Conservation (phyloP, 1,140 invertebrate species). For the Drosophila nigrodunni region DNA sequence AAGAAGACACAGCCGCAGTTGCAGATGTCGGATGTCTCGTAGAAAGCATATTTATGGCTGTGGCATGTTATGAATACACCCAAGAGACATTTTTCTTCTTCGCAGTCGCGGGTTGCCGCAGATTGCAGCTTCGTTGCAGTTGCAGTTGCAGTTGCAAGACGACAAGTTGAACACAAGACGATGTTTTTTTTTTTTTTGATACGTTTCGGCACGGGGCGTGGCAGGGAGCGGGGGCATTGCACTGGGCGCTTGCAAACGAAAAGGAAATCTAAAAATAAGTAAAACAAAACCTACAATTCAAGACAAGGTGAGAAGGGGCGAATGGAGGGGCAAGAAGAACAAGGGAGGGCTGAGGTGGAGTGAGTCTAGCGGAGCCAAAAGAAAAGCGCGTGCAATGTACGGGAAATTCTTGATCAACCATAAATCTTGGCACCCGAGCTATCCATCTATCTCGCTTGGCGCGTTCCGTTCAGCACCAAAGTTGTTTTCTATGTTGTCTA, state of each 20-base stretch:
- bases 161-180: slow-evolving; percentile 46
- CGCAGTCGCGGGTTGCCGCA: slow-evolving; percentile 49
- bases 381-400: slow-evolving; percentile 64
- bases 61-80: slow-evolving; percentile 81
- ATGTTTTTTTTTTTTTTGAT: neutral
- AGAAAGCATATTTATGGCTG: slow-evolving; percentile 77
- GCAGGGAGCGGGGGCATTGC: slow-evolving; percentile 15
- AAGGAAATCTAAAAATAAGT: slow-evolving; percentile 48
- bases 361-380: slow-evolving; percentile 49
- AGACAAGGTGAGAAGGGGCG: slow-evolving; percentile 17
- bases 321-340: slow-evolving; percentile 33
- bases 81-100: slow-evolving; percentile 82
- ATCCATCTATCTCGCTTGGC: slow-evolving; percentile 83
- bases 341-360: slow-evolving; percentile 32
- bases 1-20: slow-evolving; percentile 9
- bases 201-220: neutral
- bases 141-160: slow-evolving; percentile 31
- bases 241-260: slow-evolving; percentile 39
- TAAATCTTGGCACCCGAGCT: slow-evolving; percentile 83
- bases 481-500: slow-evolving; percentile 69
- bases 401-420: slow-evolving; percentile 83
- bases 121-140: slow-evolving; percentile 17
- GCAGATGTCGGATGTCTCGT: slow-evolving; percentile 71
- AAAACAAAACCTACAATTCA: slow-evolving; percentile 22
- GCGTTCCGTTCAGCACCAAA: slow-evolving; percentile 75